phyloP scores from a whole-genome alignment of 2,888 invertebrate species.

The Dryococelus australis region DNA sequence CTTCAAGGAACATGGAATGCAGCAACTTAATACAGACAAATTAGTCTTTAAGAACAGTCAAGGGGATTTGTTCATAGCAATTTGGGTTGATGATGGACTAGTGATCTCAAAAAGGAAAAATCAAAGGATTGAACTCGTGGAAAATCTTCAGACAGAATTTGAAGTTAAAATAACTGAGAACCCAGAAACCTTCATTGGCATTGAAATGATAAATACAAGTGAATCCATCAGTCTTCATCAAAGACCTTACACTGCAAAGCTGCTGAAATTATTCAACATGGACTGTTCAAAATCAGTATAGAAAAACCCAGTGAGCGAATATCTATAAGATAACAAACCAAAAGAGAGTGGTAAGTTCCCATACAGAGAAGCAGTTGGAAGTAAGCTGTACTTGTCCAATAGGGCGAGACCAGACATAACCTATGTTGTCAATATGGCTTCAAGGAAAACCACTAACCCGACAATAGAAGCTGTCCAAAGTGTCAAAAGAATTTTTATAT shows the following conservation, averaged over 20 bases:
- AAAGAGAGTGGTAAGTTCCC: background rate
- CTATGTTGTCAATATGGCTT: no score
- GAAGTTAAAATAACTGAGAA: background rate
- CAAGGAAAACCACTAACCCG: no score
- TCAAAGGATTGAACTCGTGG: background rate
- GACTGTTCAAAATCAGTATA: background rate
- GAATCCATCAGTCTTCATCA: no score
- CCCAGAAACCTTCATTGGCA: no score
- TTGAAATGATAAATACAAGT: no score
- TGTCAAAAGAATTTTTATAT: background rate
- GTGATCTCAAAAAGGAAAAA: background rate
- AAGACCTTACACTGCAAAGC: background rate
- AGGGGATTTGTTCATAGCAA: no score
- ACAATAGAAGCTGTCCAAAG: background rate
- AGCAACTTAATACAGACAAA: background rate
- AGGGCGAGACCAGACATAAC: background rate
- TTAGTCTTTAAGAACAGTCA: background rate
- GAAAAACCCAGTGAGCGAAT: background rate
- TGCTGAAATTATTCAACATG: background rate
- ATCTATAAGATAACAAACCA: background rate
- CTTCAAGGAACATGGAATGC: background rate
- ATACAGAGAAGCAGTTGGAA: slow-evolving; percentile 1
- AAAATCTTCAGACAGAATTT: background rate
- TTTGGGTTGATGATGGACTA: slow-evolving; percentile 16
- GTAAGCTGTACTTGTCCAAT: background rate